These are phyloP conservation scores for Tauraco erythrolophus DNA, from an alignment of 2,113 vertebrate genomes.

Conservation along the genomic window DNA sequence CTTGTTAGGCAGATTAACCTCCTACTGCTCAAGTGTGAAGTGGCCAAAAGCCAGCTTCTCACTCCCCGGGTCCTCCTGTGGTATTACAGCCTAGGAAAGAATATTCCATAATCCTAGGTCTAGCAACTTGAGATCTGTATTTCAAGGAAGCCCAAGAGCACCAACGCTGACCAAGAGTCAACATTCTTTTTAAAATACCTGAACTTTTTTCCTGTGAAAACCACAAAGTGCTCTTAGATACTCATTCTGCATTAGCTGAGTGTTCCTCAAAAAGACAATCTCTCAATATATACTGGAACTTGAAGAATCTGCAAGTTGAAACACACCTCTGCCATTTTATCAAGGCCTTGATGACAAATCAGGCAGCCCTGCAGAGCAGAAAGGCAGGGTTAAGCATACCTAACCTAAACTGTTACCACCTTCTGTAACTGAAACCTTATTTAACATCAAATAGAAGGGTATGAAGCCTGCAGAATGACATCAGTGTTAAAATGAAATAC, in stretches of 20 bases:
- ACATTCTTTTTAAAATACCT: background rate
- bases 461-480: background rate
- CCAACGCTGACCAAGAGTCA: background rate
- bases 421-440: background rate
- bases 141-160: background rate
- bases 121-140: background rate
- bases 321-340: background rate
- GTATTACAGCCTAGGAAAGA: background rate
- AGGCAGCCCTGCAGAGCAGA: background rate
- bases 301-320: background rate
- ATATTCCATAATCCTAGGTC: background rate
- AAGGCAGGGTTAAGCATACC: background rate
- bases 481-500: background rate
- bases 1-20: constrained; percentile 64
- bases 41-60: constrained; percentile 34
- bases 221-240: background rate
- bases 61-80: background rate
- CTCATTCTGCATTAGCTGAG: background rate
- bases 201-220: background rate
- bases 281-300: background rate
- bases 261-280: background rate
- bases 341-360: background rate
- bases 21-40: constrained; percentile 37
- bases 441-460: background rate
- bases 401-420: background rate